A percentile compares a stretch with the other conserved stretches of the same genome.
These are phyloP conservation scores for Heteropelma amictum DNA, from an alignment of 2,888 invertebrate species.

Conservation along the genomic window DNA sequence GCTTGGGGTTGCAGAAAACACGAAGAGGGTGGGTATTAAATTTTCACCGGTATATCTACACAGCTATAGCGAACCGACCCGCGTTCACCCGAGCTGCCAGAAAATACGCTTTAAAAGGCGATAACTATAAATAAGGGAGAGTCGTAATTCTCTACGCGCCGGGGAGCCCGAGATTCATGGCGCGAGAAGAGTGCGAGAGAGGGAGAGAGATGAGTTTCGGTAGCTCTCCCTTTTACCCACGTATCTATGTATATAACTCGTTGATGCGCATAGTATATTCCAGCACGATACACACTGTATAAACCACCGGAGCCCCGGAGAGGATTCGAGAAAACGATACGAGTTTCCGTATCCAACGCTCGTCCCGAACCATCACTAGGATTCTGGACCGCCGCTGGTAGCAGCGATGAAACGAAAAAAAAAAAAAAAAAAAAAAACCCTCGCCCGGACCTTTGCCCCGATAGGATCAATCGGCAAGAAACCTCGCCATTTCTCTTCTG, in stretches of 20 bases:
- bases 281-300: neutral
- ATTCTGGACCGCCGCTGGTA: too few species aligned
- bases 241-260: slow-evolving; percentile 8
- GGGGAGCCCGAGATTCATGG: slow-evolving; percentile 61
- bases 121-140: slow-evolving; percentile 66
- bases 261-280: neutral
- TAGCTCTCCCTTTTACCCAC: slow-evolving; percentile 20
- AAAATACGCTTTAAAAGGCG: slow-evolving; percentile 66
- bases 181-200: slow-evolving; percentile 31
- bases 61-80: slow-evolving; percentile 19
- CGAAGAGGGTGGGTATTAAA: slow-evolving; percentile 57
- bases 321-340: slow-evolving; percentile 27
- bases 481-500: too few species aligned
- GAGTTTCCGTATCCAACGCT: neutral
- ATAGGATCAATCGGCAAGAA: too few species aligned
- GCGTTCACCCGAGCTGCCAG: slow-evolving; percentile 58
- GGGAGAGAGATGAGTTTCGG: neutral
- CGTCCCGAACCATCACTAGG: neutral
- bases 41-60: slow-evolving; percentile 50
- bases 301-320: neutral
- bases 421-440: too few species aligned
- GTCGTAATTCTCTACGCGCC: slow-evolving; percentile 61
- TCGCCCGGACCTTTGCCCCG: too few species aligned
- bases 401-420: too few species aligned
- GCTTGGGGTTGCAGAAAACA: slow-evolving; percentile 13